These are phyloP conservation scores for Reinhardtius hippoglossoides DNA, from an alignment of 2,113 vertebrate species.

Conservation along the genomic window DNA sequence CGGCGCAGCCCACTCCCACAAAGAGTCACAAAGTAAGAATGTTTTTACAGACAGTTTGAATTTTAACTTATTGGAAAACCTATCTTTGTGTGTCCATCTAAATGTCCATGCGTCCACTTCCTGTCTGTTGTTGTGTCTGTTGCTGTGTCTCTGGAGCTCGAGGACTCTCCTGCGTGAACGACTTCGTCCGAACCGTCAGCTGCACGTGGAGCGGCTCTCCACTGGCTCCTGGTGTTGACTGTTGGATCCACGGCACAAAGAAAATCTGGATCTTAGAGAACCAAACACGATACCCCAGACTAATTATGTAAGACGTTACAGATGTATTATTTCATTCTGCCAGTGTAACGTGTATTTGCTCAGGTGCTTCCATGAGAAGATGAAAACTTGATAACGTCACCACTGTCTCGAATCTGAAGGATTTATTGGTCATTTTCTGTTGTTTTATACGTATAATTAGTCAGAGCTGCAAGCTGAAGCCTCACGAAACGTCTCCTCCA, in stretches of 20 bases:
- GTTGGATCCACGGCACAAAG: conserved; percentile 39
- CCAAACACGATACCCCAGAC: rapidly evolving
- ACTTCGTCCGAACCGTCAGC: conserved; percentile 68
- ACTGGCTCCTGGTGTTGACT: conserved; percentile 10
- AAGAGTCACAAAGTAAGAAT: conserved; percentile 25
- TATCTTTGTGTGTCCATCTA: too few species aligned
- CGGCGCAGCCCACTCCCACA: conserved; percentile 3
- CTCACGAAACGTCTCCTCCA: neutral
- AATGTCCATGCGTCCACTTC: neutral
- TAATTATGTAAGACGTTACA: conserved; percentile 1
- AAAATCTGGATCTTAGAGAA: rapidly evolving
- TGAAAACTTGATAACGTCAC: neutral
- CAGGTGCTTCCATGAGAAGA: neutral
- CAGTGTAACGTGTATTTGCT: neutral
- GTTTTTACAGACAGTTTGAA: neutral
- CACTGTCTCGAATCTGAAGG: too few species aligned
- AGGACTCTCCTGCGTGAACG: conserved; percentile 74
- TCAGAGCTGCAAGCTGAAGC: conserved; percentile 59
- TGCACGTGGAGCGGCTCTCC: conserved; percentile 59
- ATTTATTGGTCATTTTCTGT: neutral
- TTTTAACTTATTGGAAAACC: too few species aligned
- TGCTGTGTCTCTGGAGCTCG: conserved; percentile 16
- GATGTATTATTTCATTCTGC: neutral
- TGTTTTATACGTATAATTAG: conserved; percentile 19
- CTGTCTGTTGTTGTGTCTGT: conserved; percentile 11